Base-by-base conservation (phyloP, 1,140 invertebrate species). In the Asbolus verrucosus region DNA sequence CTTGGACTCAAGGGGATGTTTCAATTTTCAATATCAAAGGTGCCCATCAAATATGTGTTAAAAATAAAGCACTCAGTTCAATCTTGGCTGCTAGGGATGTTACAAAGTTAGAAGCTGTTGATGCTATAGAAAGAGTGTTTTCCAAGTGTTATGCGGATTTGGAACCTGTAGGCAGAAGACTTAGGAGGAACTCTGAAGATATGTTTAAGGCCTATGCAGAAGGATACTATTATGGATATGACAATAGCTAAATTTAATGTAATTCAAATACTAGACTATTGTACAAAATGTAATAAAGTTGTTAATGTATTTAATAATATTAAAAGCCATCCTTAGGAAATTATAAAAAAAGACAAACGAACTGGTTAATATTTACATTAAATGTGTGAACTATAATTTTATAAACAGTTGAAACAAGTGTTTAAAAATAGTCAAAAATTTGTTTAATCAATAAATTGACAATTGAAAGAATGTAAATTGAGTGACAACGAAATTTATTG, bases 71-170 rank as follows among this genome's bases (percentile, higher is more conserved):
- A 0, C 72, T 92, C 6, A 84, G 88, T 65, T 97, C 96, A 0
- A 87, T 98, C 2, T 73, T 95, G 61, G 90, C 92, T 43, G 92
- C 94, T 3, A 85, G 93, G 46, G 89, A 93, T 77, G 87, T 98
- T 14, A 84, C 84, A 0, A 81, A 87, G 69, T 82, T 86, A 63
- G 89, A 94, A 81, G 95, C 94, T 0, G 82, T 85, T 8, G 86
- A 85, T 24, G 89, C 92, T 2, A 91, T 98, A 8, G 91, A 97
- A 73, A 87, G 90, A 79, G 95, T 98, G 3, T 99, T 98, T 83
- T 85, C 89, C 1, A 93, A 90, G 80, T 99, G 97, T 82, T 98
- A 98, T 79, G 87, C 88, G 69, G 96, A 98, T 84, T 83, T 98
- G 67, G 96, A 98, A 81, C 96, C 96, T 2, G 87, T 98, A 62